Percentiles rank a stretch among this genome's conserved stretches.
phyloP scores from a whole-genome alignment of 2,888 invertebrate species.

The Drosophila setosimentum region DNA sequence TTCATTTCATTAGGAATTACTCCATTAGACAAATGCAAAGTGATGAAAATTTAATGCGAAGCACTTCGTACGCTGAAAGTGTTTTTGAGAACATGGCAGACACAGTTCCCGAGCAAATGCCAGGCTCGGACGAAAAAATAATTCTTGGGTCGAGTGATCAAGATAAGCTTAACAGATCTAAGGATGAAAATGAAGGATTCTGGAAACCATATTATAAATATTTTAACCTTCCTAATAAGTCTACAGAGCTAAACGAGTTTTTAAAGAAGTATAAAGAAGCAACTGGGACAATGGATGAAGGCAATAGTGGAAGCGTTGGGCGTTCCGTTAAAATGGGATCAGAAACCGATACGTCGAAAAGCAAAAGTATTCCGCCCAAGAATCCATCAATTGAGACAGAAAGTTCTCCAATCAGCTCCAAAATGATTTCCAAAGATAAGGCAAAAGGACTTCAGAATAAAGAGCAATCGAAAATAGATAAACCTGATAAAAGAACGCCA shows the following conservation, averaged over 20 bases:
- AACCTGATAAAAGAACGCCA: not conserved
- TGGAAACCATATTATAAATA: constrained; percentile 22
- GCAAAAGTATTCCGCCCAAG: constrained; percentile 21
- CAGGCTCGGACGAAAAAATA: not conserved
- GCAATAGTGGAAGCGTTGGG: constrained; percentile 11
- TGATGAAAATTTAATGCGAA: constrained; percentile 4
- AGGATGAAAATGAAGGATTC: not conserved
- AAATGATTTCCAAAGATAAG: not conserved
- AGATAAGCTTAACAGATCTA: not conserved
- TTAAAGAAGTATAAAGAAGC: not conserved
- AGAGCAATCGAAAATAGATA: not conserved
- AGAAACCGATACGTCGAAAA: constrained; percentile 13
- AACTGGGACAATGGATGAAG: not conserved
- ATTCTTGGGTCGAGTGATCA: not conserved
- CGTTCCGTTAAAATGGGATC: constrained; percentile 38
- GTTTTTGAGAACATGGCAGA: constrained; percentile 36
- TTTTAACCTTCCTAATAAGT: constrained; percentile 1
- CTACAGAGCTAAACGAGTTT: not conserved
- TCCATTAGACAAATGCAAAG: constrained; percentile 43
- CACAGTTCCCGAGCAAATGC: constrained; percentile 27
- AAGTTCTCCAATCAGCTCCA: not conserved
- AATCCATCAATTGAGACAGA: not conserved
- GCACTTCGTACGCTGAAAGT: constrained; percentile 2
- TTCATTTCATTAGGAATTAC: constrained; percentile 28
- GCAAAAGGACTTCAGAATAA: not conserved